These are phyloP conservation scores for Drosophila robusta DNA, from an alignment of 2,888 invertebrate genomes.

Conservation along the genomic window DNA sequence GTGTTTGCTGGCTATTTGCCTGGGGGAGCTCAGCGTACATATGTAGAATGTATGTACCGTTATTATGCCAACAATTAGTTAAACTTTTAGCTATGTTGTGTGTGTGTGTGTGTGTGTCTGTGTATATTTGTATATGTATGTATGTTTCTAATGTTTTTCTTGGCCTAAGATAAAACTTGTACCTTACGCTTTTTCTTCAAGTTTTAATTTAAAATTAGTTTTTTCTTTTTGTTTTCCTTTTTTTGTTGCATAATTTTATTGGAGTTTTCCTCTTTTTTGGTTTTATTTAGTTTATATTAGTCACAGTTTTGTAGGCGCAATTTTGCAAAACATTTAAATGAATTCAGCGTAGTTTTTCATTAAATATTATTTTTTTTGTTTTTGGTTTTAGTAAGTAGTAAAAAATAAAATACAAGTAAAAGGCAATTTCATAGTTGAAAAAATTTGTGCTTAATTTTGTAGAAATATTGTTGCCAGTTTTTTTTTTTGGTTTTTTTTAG, in stretches of 20 bases:
- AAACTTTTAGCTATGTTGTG: constrained; percentile 11
- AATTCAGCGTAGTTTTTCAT: constrained; percentile 61
- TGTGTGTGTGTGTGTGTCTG: constrained; percentile 20
- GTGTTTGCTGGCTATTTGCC: constrained; percentile 33
- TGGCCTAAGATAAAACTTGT: constrained; percentile 47
- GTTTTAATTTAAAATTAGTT: constrained; percentile 29
- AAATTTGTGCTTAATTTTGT: constrained; percentile 77
- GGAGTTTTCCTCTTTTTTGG: constrained; percentile 58
- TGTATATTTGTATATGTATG: constrained; percentile 25
- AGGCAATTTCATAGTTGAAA: constrained; percentile 76
- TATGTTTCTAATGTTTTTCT: constrained; percentile 23
- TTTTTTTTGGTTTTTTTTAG: constrained; percentile 17
- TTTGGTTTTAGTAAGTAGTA: constrained; percentile 56
- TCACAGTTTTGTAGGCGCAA: constrained; percentile 74
- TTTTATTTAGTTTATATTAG: constrained; percentile 58
- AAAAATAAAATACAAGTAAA: constrained; percentile 75
- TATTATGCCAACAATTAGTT: constrained; percentile 51
- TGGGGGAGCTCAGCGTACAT: constrained; percentile 60
- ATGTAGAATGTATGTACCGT: constrained; percentile 77
- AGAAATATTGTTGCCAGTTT: constrained; percentile 64
- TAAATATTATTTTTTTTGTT: constrained; percentile 38
- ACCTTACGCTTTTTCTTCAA: constrained; percentile 22
- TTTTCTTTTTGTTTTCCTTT: constrained; percentile 19
- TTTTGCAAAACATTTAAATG: constrained; percentile 63
- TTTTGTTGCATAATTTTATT: constrained; percentile 51